Percentiles rank a stretch among this genome's conserved stretches.
These are phyloP conservation scores for Cryptotermes secundus DNA, from an alignment of 1,140 invertebrate species.

Conservation along the genomic window DNA sequence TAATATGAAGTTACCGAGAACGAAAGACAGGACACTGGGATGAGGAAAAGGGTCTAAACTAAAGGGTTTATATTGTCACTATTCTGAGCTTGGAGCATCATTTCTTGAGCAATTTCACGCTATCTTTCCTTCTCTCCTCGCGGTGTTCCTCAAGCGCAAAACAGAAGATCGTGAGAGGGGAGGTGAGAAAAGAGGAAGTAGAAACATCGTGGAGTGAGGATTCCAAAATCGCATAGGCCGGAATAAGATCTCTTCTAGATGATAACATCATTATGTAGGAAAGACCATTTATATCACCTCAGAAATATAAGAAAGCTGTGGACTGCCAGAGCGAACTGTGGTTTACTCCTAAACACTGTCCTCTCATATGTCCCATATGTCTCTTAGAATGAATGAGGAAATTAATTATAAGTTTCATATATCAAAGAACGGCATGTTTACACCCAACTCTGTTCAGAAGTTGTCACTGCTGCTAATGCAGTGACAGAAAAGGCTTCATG, in stretches of 20 bases:
- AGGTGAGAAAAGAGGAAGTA: neutral
- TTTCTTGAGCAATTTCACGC: slow-evolving; percentile 16
- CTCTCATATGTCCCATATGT: too few relatives aligned
- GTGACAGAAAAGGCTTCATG: too few relatives aligned
- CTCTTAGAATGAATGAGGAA: too few relatives aligned
- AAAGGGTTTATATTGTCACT: slow-evolving; percentile 19
- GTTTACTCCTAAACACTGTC: too few relatives aligned
- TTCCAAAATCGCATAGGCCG: neutral
- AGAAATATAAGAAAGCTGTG: too few relatives aligned
- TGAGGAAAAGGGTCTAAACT: slow-evolving; percentile 19
- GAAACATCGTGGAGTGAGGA: neutral
- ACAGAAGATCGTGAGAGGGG: neutral
- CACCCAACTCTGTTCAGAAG: too few relatives aligned
- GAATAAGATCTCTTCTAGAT: neutral
- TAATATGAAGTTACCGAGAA: slow-evolving; percentile 17
- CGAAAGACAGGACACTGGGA: neutral
- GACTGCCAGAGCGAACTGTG: too few relatives aligned
- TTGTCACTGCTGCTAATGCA: too few relatives aligned
- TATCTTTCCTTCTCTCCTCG: neutral
- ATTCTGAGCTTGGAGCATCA: neutral
- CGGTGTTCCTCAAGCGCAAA: neutral
- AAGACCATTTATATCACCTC: too few relatives aligned
- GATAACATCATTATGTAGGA: neutral
- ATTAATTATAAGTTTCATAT: too few relatives aligned
- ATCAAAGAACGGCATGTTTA: too few relatives aligned